Conservation (phyloP, 2,888 invertebrate species). For the Mycogona germanica region DNA sequence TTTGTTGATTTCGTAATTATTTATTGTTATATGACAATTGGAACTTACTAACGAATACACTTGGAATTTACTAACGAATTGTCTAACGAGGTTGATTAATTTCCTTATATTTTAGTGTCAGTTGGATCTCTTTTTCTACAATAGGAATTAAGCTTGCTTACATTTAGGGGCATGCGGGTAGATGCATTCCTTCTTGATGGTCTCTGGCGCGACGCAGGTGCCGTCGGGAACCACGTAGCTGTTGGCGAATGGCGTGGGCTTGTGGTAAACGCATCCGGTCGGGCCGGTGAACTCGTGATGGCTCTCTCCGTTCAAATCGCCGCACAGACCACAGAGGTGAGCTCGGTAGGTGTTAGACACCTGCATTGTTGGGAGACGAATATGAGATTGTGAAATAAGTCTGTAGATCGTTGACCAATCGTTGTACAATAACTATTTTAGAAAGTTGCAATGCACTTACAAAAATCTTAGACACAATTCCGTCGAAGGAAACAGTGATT, state of each 20-base stretch:
- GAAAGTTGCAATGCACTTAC: slow-evolving; percentile 6
- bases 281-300: slow-evolving; percentile 24
- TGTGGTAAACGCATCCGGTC: slow-evolving; percentile 20
- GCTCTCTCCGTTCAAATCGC: slow-evolving; percentile 26
- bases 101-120: background rate
- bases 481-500: slow-evolving; percentile 19
- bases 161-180: slow-evolving; percentile 5
- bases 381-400: background rate
- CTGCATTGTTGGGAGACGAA: slow-evolving; percentile 5
- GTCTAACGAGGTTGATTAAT: background rate
- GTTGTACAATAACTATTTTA: no score
- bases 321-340: slow-evolving; percentile 27
- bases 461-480: slow-evolving; percentile 16
- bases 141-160: no score
- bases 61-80: no score
- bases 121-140: no score
- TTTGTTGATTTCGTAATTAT: no score
- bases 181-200: background rate
- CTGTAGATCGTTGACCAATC: background rate
- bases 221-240: slow-evolving; percentile 18
- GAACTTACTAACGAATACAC: no score
- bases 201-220: slow-evolving; percentile 10
- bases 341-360: slow-evolving; percentile 24
- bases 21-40: no score
- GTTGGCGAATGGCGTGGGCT: slow-evolving; percentile 4